Percentiles rank a stretch among this genome's conserved stretches.
These are phyloP conservation scores for Chamaedrilus cognettii DNA, from an alignment of 2,888 invertebrate species.

Conservation along the genomic window DNA sequence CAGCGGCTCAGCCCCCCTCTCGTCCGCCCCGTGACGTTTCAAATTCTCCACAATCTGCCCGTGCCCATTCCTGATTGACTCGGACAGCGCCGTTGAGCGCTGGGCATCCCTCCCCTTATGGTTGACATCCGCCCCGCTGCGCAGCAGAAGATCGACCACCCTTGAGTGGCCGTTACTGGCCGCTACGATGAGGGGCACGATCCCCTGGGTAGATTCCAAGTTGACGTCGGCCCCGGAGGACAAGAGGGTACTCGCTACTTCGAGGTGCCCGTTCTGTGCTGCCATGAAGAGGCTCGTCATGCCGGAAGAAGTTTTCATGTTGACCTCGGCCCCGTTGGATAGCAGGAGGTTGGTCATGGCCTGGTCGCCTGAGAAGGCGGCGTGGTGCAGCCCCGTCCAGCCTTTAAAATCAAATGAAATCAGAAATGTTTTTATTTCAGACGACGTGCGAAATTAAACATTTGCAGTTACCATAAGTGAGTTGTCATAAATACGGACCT, in stretches of 20 bases:
- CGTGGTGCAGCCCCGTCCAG: constrained; percentile 31
- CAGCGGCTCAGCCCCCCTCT: constrained; percentile 12
- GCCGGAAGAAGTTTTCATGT: constrained; percentile 21
- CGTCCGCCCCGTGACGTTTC: constrained; percentile 18
- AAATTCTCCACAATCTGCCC: constrained; percentile 7
- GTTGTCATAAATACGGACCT: no score
- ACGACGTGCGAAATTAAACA: no score
- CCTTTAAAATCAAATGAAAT: neutral
- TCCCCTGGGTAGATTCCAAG: constrained; percentile 19
- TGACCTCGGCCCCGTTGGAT: constrained; percentile 19
- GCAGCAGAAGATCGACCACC: constrained; percentile 26
- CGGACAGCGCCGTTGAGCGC: constrained; percentile 26
- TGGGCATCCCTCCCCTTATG: constrained; percentile 22
- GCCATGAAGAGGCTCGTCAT: constrained; percentile 25
- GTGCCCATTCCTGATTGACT: constrained; percentile 26
- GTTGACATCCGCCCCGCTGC: constrained; percentile 26
- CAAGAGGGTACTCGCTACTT: constrained; percentile 21
- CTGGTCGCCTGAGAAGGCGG: constrained; percentile 22
- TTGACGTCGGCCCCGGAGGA: constrained; percentile 25
- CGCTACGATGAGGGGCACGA: constrained; percentile 29
- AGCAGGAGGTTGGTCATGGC: constrained; percentile 15
- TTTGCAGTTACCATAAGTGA: no score
- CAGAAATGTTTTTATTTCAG: no score
- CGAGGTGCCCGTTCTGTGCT: constrained; percentile 29
- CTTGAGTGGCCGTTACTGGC: constrained; percentile 22